Evolutionary conservation across 2,888 invertebrate species (phyloP).

Genomic region (Harpalus rufipes): DNA sequence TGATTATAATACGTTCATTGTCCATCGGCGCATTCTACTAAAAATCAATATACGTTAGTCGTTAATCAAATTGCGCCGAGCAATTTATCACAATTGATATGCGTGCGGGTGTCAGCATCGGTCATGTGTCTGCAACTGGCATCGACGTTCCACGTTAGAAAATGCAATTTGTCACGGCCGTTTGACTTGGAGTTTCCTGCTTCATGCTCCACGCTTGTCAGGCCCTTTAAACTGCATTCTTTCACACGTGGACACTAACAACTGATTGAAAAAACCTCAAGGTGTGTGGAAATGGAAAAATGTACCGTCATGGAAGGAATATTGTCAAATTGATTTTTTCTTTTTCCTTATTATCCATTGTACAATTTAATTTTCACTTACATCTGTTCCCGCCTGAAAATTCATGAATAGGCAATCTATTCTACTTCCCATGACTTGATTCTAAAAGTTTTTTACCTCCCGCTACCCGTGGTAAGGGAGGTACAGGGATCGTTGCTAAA

Average conservation of each 20-base stretch:
- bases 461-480: no score
- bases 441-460: no score
- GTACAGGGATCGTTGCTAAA: no score
- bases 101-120: slow-evolving; percentile 57
- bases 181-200: slow-evolving; percentile 15
- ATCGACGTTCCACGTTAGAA: slow-evolving; percentile 38
- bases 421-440: no score
- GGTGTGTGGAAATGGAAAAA: no score
- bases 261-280: not conserved
- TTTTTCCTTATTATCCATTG: no score
- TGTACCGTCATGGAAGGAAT: no score
- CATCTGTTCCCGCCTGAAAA: no score
- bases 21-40: slow-evolving; percentile 53
- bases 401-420: no score
- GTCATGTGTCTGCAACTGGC: slow-evolving; percentile 41
- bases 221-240: not conserved
- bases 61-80: slow-evolving; percentile 60
- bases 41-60: slow-evolving; percentile 60
- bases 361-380: no score
- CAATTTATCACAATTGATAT: slow-evolving; percentile 65
- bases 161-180: slow-evolving; percentile 61
- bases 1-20: slow-evolving; percentile 55
- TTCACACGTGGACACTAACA: not conserved
- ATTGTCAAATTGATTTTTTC: no score
- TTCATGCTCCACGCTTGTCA: not conserved